Evolutionary conservation across 1,140 invertebrate genomes (phyloP).

Genomic region (Zaprionus vittiger): DNA sequence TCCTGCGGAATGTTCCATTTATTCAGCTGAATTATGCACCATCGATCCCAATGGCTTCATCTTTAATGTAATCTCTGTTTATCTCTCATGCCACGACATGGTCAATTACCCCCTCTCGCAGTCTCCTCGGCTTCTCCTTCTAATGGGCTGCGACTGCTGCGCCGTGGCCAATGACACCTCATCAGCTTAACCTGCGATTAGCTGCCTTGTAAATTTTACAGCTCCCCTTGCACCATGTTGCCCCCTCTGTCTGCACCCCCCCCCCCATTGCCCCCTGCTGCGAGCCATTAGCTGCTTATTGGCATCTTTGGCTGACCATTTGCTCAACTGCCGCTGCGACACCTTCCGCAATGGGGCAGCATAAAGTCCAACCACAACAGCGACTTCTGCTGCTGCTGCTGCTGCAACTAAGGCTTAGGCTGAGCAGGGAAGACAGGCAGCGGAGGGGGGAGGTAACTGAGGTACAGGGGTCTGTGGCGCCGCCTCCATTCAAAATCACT

Average conservation of each 20-base stretch:
- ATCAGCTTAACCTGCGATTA: constrained; percentile 42
- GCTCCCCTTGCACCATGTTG: constrained; percentile 7
- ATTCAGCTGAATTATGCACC: constrained; percentile 1
- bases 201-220: constrained; percentile 38
- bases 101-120: neutral
- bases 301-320: constrained; percentile 61
- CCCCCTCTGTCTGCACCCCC: neutral
- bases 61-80: constrained; percentile 4
- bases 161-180: constrained; percentile 32
- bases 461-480: constrained; percentile 59
- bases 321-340: constrained; percentile 70
- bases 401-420: neutral
- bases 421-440: neutral
- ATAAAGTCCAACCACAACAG: constrained; percentile 4
- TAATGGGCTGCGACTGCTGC: constrained; percentile 53
- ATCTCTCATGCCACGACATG: neutral
- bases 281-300: constrained; percentile 40
- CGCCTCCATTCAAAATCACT: constrained; percentile 80
- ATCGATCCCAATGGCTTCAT: constrained; percentile 9
- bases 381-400: neutral
- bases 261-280: neutral
- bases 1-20: constrained; percentile 5
- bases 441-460: neutral
- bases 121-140: constrained; percentile 38
- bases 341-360: constrained; percentile 53